phyloP scores from a whole-genome alignment of 1,140 invertebrate species.

The Drosophila kepulauana region DNA sequence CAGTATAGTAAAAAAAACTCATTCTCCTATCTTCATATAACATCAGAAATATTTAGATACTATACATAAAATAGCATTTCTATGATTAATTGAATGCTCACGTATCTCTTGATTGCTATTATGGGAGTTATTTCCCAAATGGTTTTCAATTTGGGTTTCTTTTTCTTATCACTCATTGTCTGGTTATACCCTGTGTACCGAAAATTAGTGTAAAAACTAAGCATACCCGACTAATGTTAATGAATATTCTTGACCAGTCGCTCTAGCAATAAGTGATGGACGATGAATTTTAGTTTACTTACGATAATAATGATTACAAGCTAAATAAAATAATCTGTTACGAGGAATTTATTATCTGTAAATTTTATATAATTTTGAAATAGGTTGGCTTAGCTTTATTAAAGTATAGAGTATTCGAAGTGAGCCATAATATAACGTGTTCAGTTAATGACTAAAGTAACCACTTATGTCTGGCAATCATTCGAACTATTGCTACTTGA shows the following conservation, averaged over 20 bases:
- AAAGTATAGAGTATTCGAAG: too few species aligned
- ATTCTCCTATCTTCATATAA: neutral
- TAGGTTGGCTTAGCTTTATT: too few species aligned
- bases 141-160: neutral
- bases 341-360: too few species aligned
- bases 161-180: conserved; percentile 1
- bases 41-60: too few species aligned
- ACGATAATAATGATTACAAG: too few species aligned
- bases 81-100: conserved; percentile 11
- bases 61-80: neutral
- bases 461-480: neutral
- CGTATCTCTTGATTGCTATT: neutral
- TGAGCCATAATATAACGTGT: too few species aligned
- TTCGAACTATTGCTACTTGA: neutral
- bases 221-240: neutral
- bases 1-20: neutral
- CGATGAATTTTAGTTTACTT: too few species aligned
- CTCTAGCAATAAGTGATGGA: too few species aligned
- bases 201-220: neutral
- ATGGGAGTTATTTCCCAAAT: conserved; percentile 17
- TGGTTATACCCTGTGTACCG: neutral
- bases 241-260: too few species aligned
- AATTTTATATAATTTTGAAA: too few species aligned
- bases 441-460: neutral
- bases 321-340: too few species aligned